Base-by-base conservation (phyloP, 2,888 invertebrate genomes). In the Chrysopilus asiliformis region DNA sequence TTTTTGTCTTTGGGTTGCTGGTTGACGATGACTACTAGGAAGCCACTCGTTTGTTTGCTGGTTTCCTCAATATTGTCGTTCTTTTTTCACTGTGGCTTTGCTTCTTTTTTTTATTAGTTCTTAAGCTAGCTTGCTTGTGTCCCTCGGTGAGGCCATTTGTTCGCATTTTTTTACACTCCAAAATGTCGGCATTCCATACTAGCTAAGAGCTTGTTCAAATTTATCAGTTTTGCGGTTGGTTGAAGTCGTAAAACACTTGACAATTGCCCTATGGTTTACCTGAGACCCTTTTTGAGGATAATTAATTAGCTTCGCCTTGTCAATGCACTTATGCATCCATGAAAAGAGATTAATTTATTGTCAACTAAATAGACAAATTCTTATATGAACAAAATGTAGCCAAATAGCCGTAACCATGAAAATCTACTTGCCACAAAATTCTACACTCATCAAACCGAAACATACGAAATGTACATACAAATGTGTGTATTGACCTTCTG, bases 191-290 rank as follows among this genome's bases (percentile, higher is more conserved):
- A 33, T 17, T 15, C 33, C 15, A 29, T 22, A 34, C 28, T 38
- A 41, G n/a, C n/a, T n/a, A n/a, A n/a, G n/a, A n/a, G n/a, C n/a
- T n/a, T n/a, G n/a, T n/a, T n/a, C n/a, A n/a, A 28, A 16, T 22
- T 36, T 43, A 42, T 42, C 42, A 39, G 39, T 40, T 43, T 56
- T 53, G 53, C 56, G 57, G 56, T 58, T 57, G 50, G 59, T 45
- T 53, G 51, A 51, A 47, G 45, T 47, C 46, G 45, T 46, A 45
- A 48, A 49, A 49, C 51, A 55, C 55, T 57, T 57, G 56, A 53
- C 52, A 55, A 52, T 48, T 36, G 36, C 22, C 20, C n/a, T n/a
- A n/a, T n/a, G n/a, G n/a, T n/a, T n/a, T n/a, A n/a, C n/a, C n/a
- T n/a, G n/a, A n/a, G 12, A 32, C 19, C 32, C 27, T 27, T 28